Evolutionary conservation across 2,888 invertebrate species (phyloP).

Genomic region (Acronicta aceris): DNA sequence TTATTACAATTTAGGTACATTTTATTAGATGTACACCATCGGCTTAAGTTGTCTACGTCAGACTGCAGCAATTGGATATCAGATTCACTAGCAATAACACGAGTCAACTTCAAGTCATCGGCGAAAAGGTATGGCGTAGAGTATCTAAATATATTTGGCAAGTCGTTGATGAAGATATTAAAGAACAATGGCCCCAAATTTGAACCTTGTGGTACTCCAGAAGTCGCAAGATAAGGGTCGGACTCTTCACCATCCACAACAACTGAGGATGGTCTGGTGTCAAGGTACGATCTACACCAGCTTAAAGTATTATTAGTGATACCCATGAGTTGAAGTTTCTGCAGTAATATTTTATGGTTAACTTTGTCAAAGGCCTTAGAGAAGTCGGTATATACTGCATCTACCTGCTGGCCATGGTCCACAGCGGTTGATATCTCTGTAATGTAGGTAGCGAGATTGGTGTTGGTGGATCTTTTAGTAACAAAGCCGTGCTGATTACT

Average conservation of each 20-base stretch:
- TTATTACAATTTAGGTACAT: too few relatives aligned
- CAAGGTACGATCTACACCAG: conserved; percentile 13
- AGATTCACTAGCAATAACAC: too few relatives aligned
- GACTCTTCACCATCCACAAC: conserved; percentile 6
- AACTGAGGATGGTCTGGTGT: neutral
- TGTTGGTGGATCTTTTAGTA: neutral
- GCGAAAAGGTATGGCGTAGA: too few relatives aligned
- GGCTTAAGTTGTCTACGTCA: conserved; percentile 2
- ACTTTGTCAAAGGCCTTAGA: conserved; percentile 1
- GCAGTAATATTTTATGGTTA: neutral
- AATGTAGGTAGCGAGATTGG: neutral
- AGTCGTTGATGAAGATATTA: conserved; percentile 14
- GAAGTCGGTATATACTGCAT: conserved; percentile 1
- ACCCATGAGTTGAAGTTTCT: conserved; percentile 1
- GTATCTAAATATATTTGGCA: too few relatives aligned
- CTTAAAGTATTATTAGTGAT: neutral
- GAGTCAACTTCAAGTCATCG: too few relatives aligned
- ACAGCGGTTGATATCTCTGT: neutral
- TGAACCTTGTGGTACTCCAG: conserved; percentile 5
- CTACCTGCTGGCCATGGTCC: neutral
- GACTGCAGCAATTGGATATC: conserved; percentile 1
- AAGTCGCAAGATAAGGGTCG: neutral
- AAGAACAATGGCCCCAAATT: conserved; percentile 11
- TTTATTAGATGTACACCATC: conserved; percentile 3
- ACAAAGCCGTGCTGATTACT: neutral